Evolutionary conservation across 2,888 invertebrate genomes (phyloP).

Genomic region (Hololepta plana): DNA sequence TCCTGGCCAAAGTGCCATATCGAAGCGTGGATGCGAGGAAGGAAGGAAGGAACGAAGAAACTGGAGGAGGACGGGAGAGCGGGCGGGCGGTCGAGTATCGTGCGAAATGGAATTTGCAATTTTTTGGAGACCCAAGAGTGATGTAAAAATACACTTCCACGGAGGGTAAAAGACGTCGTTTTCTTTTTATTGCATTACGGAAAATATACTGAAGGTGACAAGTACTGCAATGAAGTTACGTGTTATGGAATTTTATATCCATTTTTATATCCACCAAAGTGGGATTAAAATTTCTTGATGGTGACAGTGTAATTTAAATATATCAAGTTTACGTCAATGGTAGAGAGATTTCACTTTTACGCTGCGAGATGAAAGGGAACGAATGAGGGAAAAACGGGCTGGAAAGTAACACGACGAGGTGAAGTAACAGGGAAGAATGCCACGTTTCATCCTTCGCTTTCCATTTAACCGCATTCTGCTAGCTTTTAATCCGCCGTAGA

Average conservation of each 20-base stretch:
- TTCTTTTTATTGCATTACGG: conserved; percentile 28
- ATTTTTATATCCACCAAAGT: conserved; percentile 26
- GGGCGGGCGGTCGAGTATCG: conserved; percentile 13
- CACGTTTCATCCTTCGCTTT: too few relatives aligned
- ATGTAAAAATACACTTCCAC: conserved; percentile 29
- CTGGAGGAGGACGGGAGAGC: too few relatives aligned
- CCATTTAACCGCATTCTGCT: too few relatives aligned
- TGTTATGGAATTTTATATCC: conserved; percentile 29
- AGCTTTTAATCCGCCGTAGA: too few relatives aligned
- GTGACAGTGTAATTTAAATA: conserved; percentile 25
- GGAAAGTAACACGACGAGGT: too few relatives aligned
- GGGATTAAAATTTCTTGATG: conserved; percentile 27
- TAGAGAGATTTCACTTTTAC: too few relatives aligned
- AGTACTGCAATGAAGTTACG: conserved; percentile 26
- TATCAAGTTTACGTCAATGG: too few relatives aligned
- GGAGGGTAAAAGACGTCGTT: conserved; percentile 25
- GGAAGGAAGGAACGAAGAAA: too few relatives aligned
- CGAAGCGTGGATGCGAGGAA: too few relatives aligned
- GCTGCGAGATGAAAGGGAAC: too few relatives aligned
- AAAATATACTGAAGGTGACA: conserved; percentile 28
- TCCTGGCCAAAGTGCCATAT: conserved; percentile 18
- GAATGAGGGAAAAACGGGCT: too few relatives aligned
- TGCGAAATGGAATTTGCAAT: conserved; percentile 31
- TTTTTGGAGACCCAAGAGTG: conserved; percentile 29
- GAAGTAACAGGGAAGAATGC: too few relatives aligned